Percentiles rank a stretch among this genome's conserved stretches.
phyloP scores from a whole-genome alignment of 2,797 vertebrate species.

The Buphagus erythrorhynchus region DNA sequence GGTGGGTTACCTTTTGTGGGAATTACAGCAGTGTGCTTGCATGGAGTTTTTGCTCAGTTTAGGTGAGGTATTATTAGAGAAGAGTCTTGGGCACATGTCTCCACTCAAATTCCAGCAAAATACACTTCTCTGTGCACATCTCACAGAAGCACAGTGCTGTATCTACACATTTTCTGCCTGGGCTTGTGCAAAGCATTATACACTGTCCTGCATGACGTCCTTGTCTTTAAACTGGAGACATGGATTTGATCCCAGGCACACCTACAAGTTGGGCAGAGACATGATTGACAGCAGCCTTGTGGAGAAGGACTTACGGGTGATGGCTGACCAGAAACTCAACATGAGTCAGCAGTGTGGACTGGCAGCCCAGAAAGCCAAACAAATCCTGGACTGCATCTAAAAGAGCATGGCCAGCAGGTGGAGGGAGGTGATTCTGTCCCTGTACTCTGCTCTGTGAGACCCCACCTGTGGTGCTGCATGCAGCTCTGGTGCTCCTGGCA shows the following conservation, averaged over 20 bases:
- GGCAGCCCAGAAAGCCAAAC: neutral
- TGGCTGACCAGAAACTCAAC: neutral
- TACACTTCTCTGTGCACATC: neutral
- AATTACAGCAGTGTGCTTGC: neutral
- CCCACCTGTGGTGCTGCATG: neutral
- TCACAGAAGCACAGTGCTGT: neutral
- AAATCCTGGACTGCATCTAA: neutral
- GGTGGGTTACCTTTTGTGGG: neutral
- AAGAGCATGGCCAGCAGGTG: neutral
- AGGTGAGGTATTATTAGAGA: rapidly evolving
- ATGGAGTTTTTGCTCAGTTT: neutral
- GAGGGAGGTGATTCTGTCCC: neutral
- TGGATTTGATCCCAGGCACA: neutral
- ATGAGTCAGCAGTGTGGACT: neutral
- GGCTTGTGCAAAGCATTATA: neutral
- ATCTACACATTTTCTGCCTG: neutral
- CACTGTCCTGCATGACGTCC: rapidly evolving
- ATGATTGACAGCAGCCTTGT: neutral
- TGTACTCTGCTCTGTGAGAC: neutral
- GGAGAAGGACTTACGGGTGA: neutral
- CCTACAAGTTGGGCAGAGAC: neutral
- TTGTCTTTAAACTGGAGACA: neutral
- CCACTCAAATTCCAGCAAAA: neutral
- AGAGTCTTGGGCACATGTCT: neutral
- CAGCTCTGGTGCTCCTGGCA: neutral